These are phyloP conservation scores for Apodemus sylvaticus DNA, from an alignment of 2,113 vertebrate species.

Conservation along the genomic window DNA sequence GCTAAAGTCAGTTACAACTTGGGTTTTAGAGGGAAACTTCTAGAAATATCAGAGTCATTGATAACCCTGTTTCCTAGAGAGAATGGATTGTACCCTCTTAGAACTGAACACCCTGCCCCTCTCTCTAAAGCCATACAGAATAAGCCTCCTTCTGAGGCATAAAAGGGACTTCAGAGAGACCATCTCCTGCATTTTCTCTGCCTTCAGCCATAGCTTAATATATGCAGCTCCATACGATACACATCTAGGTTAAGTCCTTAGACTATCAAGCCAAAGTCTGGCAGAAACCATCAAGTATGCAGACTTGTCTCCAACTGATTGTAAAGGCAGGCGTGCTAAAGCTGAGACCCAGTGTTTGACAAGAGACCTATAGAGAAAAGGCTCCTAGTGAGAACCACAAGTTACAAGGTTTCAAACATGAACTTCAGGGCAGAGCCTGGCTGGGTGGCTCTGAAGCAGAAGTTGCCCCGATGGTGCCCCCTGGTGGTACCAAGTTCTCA, in stretches of 20 bases:
- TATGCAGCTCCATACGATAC: background rate
- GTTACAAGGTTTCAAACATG: background rate
- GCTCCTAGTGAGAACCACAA: background rate
- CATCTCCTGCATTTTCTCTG: background rate
- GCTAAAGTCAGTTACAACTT: background rate
- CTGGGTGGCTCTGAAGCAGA: background rate
- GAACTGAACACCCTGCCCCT: background rate
- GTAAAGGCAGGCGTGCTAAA: background rate
- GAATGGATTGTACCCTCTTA: background rate
- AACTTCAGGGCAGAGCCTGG: background rate
- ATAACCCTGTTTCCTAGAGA: background rate
- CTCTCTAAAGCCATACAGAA: background rate
- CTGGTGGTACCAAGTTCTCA: background rate
- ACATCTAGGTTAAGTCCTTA: background rate
- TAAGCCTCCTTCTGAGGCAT: background rate
- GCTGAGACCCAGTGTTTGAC: background rate
- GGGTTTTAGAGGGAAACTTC: constrained; percentile 23
- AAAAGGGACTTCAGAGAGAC: background rate
- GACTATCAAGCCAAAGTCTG: background rate
- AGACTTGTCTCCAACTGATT: background rate
- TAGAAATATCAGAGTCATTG: constrained; percentile 6
- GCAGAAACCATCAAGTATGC: background rate
- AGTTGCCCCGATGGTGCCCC: background rate
- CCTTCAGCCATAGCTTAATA: background rate
- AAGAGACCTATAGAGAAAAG: background rate